These are phyloP conservation scores for Babylonia areolata DNA, from an alignment of 1,140 invertebrate species.

Conservation along the genomic window DNA sequence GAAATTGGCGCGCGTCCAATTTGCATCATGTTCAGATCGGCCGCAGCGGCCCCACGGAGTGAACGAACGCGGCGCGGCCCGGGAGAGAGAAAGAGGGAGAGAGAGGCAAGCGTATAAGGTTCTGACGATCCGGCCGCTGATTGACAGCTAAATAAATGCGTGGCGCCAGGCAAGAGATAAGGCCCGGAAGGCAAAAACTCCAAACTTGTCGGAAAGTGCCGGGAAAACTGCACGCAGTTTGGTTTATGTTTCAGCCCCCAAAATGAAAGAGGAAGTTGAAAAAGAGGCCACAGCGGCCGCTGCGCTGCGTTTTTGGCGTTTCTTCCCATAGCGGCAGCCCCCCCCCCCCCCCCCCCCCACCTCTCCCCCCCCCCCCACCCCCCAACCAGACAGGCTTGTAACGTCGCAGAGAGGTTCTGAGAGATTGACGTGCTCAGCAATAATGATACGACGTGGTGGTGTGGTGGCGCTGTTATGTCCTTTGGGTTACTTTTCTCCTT, in stretches of 20 bases:
- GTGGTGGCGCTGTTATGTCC: no score
- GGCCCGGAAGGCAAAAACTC: background rate
- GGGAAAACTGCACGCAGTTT: constrained; percentile 29
- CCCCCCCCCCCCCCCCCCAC: no score
- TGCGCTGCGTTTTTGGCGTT: background rate
- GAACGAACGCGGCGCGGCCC: no score
- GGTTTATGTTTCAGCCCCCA: constrained; percentile 20
- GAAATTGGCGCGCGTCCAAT: no score
- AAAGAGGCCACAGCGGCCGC: background rate
- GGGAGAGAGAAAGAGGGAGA: background rate
- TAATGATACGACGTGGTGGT: no score
- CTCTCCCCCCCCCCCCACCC: no score
- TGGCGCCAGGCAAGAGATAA: constrained; percentile 40
- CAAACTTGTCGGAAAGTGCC: constrained; percentile 19
- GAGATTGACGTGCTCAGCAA: no score
- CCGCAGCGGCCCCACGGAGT: no score
- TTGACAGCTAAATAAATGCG: constrained; percentile 38
- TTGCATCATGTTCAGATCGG: no score
- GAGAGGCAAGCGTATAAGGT: constrained; percentile 19
- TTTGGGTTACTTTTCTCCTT: no score
- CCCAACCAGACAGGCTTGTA: background rate
- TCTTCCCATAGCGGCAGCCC: no score
- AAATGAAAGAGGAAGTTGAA: constrained; percentile 30
- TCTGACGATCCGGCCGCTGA: constrained; percentile 8
- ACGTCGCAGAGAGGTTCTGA: background rate